Percentiles rank a stretch among this genome's conserved stretches.
Evolutionary conservation across 2,888 invertebrate genomes (phyloP).

Genomic region (Plusia festucae): DNA sequence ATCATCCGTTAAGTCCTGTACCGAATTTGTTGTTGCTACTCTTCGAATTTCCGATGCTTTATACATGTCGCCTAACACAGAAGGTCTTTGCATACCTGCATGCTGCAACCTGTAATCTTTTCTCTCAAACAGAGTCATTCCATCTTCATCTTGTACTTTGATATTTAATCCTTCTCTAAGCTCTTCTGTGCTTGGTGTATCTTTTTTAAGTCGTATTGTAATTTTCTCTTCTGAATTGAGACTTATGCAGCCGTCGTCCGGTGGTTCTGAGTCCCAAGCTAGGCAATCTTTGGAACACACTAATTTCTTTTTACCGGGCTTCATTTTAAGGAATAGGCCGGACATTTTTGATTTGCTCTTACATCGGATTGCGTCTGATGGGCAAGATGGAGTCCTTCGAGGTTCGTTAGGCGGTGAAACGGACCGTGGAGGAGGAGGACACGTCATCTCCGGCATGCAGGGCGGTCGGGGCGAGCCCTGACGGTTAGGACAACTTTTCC

Average conservation of each 20-base stretch:
- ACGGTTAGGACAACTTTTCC: conserved; percentile 51
- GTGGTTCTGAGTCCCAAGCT: conserved; percentile 25
- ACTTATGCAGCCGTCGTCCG: conserved; percentile 50
- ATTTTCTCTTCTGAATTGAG: conserved; percentile 69
- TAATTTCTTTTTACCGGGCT: conserved; percentile 56
- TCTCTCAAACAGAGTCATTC: conserved; percentile 74
- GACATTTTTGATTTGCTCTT: conserved; percentile 51
- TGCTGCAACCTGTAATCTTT: conserved; percentile 66
- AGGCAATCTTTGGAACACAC: conserved; percentile 57
- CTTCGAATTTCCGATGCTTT: conserved; percentile 67
- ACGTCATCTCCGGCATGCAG: conserved; percentile 39
- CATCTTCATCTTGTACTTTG: conserved; percentile 75
- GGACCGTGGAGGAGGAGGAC: conserved; percentile 22
- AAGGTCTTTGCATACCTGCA: conserved; percentile 28
- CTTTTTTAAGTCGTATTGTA: conserved; percentile 65
- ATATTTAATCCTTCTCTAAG: conserved; percentile 69
- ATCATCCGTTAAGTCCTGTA: conserved; percentile 53
- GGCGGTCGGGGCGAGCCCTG: conserved; percentile 22
- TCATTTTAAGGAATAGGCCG: conserved; percentile 67
- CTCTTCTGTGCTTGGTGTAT: conserved; percentile 70
- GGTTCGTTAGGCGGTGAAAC: conserved; percentile 8
- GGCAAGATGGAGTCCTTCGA: conserved; percentile 15
- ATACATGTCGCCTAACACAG: conserved; percentile 68
- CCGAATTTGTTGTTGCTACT: conserved; percentile 61
- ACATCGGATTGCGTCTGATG: background rate